Evolutionary conservation across 2,113 vertebrate genomes (phyloP), one percentile per base, ranked within the genome.

Genomic region (Pituophis catenifer): DNA sequence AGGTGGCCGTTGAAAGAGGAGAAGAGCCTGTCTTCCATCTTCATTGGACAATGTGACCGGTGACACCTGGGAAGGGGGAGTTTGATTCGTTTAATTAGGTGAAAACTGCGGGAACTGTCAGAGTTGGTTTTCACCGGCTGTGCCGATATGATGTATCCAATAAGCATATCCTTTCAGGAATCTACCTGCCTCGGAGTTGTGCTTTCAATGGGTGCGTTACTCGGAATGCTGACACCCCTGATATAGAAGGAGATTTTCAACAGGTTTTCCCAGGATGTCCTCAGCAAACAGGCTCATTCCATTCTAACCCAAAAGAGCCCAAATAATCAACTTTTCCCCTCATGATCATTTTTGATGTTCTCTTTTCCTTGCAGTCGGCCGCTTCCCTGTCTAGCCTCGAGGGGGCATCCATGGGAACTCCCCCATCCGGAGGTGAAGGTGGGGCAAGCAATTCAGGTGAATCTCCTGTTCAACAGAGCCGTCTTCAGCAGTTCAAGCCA

Each of bases 401-500:
- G 17, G 91, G 94, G 1, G 33, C 95, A 1, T 97, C 95, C 0
- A 58, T 96, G 89, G 94, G 95, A 3, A 94, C 97, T 26, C 92
- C 97, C 0, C 96, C 96, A 0, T 95, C 53, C 0, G 0, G 95
- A 2, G 94, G 94, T 0, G 97, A 97, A 0, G 0, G 5, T 0
- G 90, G 95, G 2, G 70, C 93, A 1, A 90, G 94, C 88, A 97
- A 97, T 23, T 33, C 96, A 24, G 95, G 98, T 0, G 96, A 97
- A 62, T 96, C 98, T 86, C 92, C 95, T 7, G 94, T 97, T 2
- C 93, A 89, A 15, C 95, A 97, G n/a, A 97, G 97, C 93, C 98
- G 98, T 87, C 91, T 96, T 0, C 95, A 96, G 0, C 86, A 96
- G 57, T 98, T 98, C 90, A 98, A 98, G 53, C 90, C 98, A 0